Evolutionary conservation across 1,140 invertebrate genomes (phyloP).

Genomic region (Formica exsecta): DNA sequence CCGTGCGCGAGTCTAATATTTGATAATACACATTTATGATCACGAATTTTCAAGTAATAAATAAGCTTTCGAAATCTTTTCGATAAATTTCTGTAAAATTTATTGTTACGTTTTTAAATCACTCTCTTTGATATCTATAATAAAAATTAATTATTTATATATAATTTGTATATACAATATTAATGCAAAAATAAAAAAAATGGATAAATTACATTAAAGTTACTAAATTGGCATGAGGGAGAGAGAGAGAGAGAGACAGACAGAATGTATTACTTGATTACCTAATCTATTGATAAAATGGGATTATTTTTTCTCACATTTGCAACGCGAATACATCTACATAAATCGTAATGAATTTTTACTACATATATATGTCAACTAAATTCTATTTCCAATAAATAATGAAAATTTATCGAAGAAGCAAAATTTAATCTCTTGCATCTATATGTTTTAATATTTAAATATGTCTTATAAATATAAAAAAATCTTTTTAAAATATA

Average conservation of each 20-base stretch:
- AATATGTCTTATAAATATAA: neutral
- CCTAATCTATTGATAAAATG: neutral
- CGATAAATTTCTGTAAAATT: neutral
- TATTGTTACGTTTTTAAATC: neutral
- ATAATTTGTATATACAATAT: neutral
- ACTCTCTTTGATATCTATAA: neutral
- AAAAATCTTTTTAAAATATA: too few species aligned
- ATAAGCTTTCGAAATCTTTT: neutral
- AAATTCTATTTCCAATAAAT: neutral
- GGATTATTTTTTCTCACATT: neutral
- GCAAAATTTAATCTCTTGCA: neutral
- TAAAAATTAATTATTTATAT: too few species aligned
- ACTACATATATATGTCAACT: neutral
- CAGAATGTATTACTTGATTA: neutral
- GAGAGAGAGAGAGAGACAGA: too few species aligned
- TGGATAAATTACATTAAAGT: neutral
- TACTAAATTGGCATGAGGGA: neutral
- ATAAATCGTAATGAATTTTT: neutral
- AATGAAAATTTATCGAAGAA: neutral
- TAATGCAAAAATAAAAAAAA: neutral
- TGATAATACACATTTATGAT: neutral
- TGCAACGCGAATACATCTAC: neutral
- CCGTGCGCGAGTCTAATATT: neutral
- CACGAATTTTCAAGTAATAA: neutral
- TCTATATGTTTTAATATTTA: neutral